Percentiles rank a stretch among this genome's conserved stretches.
These are phyloP conservation scores for Vulpes vulpes DNA, from an alignment of 2,113 vertebrate species.

Conservation along the genomic window DNA sequence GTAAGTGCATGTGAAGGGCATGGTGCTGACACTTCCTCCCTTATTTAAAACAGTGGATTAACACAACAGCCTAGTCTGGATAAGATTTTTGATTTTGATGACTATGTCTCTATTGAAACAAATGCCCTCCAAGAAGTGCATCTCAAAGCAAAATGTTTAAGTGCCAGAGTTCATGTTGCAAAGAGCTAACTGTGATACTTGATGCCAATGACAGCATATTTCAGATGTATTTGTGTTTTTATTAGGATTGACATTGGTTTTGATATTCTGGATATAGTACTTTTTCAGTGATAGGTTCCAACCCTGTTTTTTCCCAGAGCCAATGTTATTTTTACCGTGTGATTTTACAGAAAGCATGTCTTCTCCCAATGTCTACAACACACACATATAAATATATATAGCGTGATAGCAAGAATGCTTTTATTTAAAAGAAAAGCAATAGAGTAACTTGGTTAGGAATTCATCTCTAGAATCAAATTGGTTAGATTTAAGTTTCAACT, in stretches of 20 bases:
- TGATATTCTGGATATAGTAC: neutral
- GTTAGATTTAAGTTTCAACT: slow-evolving; percentile 32
- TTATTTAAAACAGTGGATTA: neutral
- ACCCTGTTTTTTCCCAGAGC: neutral
- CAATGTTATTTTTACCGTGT: slow-evolving; percentile 9
- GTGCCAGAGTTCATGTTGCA: neutral
- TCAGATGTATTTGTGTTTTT: slow-evolving; percentile 15
- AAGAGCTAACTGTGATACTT: neutral
- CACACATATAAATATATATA: neutral
- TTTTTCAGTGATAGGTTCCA: neutral
- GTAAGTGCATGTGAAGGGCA: neutral
- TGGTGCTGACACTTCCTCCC: neutral
- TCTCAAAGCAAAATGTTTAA: neutral
- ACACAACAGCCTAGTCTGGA: neutral
- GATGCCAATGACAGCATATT: neutral
- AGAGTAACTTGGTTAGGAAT: neutral
- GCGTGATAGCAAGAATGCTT: neutral
- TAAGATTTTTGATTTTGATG: neutral
- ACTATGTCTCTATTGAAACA: slow-evolving; percentile 16
- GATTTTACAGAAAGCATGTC: neutral
- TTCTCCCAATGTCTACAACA: neutral
- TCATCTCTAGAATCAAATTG: neutral
- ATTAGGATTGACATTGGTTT: neutral
- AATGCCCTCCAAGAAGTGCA: neutral
- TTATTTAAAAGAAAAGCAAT: neutral